phyloP scores from a whole-genome alignment of 1,140 invertebrate species.

The Drosophila chauvacae region DNA sequence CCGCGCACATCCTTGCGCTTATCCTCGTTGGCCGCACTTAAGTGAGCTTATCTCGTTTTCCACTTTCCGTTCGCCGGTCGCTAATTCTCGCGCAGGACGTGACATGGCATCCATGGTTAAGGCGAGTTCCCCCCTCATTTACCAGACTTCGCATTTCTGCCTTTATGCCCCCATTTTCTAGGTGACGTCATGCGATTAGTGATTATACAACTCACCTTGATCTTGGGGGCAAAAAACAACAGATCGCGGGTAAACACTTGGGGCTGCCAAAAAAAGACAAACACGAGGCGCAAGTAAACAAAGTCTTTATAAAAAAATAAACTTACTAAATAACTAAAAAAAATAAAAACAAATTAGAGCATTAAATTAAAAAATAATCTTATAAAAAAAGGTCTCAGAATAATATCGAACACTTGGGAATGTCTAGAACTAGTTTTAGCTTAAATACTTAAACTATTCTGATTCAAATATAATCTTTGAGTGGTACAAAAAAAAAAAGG shows the following conservation, averaged over 20 bases:
- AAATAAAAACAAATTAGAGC: background rate
- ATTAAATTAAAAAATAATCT: background rate
- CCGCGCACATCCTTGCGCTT: constrained; percentile 1
- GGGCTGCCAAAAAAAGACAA: constrained; percentile 32
- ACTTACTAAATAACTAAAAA: background rate
- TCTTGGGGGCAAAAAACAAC: constrained; percentile 32
- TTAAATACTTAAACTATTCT: too few relatives aligned
- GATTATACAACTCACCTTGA: constrained; percentile 34
- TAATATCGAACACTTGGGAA: background rate
- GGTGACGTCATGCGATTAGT: constrained; percentile 18
- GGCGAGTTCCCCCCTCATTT: background rate
- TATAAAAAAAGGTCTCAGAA: background rate
- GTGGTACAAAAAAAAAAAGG: background rate
- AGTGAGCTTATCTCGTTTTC: constrained; percentile 36
- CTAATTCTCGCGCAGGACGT: constrained; percentile 29
- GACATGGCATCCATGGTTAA: constrained; percentile 18
- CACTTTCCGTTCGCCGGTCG: constrained; percentile 30
- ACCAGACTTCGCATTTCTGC: too few relatives aligned
- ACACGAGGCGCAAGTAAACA: constrained; percentile 20
- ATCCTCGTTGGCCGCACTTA: constrained; percentile 22
- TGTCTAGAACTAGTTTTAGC: background rate
- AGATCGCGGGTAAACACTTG: constrained; percentile 31
- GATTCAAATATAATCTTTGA: background rate
- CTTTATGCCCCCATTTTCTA: background rate
- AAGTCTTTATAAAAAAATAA: background rate